phyloP scores from a whole-genome alignment of 2,888 invertebrate species.

The Andricus curvator region DNA sequence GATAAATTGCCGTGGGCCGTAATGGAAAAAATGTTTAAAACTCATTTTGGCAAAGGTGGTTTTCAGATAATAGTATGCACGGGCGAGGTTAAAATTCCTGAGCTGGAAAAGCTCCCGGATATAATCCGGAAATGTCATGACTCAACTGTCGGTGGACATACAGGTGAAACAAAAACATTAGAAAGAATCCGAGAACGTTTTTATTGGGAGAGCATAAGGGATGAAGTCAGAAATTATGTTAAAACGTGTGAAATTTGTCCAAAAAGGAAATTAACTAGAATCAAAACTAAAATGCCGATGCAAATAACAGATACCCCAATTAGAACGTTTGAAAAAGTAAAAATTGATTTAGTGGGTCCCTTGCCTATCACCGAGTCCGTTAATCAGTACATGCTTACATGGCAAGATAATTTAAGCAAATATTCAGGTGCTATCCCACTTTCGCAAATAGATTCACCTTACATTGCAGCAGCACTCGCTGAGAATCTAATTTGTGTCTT shows the following conservation, averaged over 20 bases:
- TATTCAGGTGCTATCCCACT: slow-evolving; percentile 2
- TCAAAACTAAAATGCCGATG: no score
- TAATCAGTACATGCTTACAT: not conserved
- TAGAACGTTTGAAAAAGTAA: not conserved
- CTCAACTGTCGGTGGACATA: not conserved
- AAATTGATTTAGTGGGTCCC: slow-evolving; percentile 3
- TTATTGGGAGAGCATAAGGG: not conserved
- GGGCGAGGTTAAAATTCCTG: slow-evolving; percentile 4
- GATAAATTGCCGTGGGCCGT: slow-evolving; percentile 13
- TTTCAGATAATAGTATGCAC: not conserved
- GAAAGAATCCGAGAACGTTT: no score
- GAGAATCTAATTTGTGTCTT: slow-evolving; percentile 1
- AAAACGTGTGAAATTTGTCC: slow-evolving; percentile 35
- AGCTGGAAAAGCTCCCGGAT: not conserved
- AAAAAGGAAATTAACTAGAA: slow-evolving; percentile 23
- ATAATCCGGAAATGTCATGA: not conserved
- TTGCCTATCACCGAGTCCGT: not conserved
- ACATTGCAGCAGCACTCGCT: slow-evolving; percentile 8
- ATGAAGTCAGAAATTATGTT: slow-evolving; percentile 10
- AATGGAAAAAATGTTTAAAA: not conserved
- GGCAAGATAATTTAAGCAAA: not conserved
- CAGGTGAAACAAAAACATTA: no score
- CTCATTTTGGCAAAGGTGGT: not conserved
- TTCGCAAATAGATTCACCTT: not conserved
- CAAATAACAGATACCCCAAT: no score